Evolutionary conservation across 1,140 invertebrate species (phyloP).

Genomic region (Zaprionus africanus): DNA sequence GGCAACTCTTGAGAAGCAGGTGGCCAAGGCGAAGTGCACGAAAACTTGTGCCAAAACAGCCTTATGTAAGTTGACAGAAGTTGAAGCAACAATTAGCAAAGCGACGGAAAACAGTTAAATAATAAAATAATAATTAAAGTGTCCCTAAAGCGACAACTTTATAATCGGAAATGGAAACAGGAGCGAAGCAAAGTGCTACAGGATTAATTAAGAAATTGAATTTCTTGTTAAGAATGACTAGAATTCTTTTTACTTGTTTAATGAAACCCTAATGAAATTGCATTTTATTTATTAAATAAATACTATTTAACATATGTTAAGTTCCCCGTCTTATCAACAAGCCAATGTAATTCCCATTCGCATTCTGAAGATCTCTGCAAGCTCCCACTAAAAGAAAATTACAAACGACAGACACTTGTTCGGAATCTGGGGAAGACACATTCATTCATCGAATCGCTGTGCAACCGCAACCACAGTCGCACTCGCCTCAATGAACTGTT

Average conservation of each 20-base stretch:
- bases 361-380: neutral
- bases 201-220: too few relatives aligned
- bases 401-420: constrained; percentile 25
- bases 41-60: neutral
- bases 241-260: too few relatives aligned
- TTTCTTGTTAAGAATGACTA: too few relatives aligned
- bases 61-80: constrained; percentile 22
- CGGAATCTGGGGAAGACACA: neutral
- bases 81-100: constrained; percentile 27
- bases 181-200: neutral
- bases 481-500: constrained; percentile 60
- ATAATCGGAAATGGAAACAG: neutral
- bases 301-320: too few relatives aligned
- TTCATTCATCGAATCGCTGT: constrained; percentile 32
- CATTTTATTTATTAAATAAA: too few relatives aligned
- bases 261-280: neutral
- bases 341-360: neutral
- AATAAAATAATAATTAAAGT: constrained; percentile 14
- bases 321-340: neutral
- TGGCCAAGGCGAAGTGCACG: neutral
- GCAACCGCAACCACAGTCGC: constrained; percentile 2
- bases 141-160: neutral
- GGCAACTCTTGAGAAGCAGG: constrained; percentile 17
- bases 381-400: neutral
- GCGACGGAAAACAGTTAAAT: constrained; percentile 3